Percentiles rank a stretch among this genome's conserved stretches.
These are phyloP conservation scores for Clarias magur DNA, from an alignment of 2,113 vertebrate species.

Conservation along the genomic window DNA sequence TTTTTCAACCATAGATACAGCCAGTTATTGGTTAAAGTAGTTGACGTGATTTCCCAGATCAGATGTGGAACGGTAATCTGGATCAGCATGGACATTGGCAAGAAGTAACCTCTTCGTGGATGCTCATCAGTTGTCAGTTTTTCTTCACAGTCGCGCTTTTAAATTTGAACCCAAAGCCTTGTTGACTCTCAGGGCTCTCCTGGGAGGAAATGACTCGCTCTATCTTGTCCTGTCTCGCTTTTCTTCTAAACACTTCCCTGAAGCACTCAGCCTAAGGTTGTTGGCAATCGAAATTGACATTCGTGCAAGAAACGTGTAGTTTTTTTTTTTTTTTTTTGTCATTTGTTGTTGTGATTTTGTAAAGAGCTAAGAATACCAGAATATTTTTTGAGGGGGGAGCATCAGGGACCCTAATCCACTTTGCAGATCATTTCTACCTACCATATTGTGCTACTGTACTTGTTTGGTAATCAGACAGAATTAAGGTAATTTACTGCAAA, in stretches of 20 bases:
- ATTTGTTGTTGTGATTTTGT: not conserved
- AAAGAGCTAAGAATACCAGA: not conserved
- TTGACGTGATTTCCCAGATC: constrained; percentile 3
- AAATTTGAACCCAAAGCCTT: constrained; percentile 10
- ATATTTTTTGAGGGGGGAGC: not conserved
- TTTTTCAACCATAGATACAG: not conserved
- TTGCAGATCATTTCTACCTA: not conserved
- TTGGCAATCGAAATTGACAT: constrained; percentile 16
- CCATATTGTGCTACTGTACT: not conserved
- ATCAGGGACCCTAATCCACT: not conserved
- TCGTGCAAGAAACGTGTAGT: not conserved
- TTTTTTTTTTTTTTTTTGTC: no score
- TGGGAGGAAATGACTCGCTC: constrained; percentile 21
- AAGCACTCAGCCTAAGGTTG: constrained; percentile 8
- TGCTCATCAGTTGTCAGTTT: constrained; percentile 26
- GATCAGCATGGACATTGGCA: not conserved
- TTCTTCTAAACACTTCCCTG: not conserved
- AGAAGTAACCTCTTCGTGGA: not conserved
- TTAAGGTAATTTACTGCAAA: not conserved
- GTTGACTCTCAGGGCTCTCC: not conserved
- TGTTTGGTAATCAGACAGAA: not conserved
- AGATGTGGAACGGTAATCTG: not conserved
- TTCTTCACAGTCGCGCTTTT: constrained; percentile 21
- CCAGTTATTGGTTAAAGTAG: not conserved
- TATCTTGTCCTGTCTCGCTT: not conserved